These are phyloP conservation scores for Xylota segnis DNA, from an alignment of 2,888 invertebrate genomes.

Conservation along the genomic window DNA sequence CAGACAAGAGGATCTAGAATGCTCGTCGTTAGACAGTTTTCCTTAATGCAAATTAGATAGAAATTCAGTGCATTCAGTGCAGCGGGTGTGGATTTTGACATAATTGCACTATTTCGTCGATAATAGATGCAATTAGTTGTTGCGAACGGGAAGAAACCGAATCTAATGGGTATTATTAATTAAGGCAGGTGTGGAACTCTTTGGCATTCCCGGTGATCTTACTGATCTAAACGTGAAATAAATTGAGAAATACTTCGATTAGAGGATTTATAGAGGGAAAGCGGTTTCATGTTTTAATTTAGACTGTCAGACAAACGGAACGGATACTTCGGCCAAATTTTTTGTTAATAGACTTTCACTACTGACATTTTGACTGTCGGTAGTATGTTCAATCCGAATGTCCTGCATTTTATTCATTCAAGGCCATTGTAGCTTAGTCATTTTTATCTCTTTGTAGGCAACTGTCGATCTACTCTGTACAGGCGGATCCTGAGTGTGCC, in stretches of 20 bases:
- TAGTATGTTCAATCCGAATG: too few species aligned
- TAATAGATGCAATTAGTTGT: constrained; percentile 45
- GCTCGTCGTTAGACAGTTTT: constrained; percentile 28
- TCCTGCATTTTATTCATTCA: too few species aligned
- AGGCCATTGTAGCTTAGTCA: too few species aligned
- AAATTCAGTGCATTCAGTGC: constrained; percentile 36
- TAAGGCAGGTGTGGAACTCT: constrained; percentile 33
- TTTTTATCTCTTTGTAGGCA: too few species aligned
- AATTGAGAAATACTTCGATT: not conserved
- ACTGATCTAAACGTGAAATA: not conserved
- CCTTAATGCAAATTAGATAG: constrained; percentile 58
- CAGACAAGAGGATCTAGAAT: constrained; percentile 11
- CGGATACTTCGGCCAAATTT: too few species aligned
- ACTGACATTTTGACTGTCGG: too few species aligned
- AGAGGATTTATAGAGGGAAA: too few species aligned
- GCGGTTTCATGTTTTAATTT: too few species aligned
- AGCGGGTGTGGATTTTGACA: constrained; percentile 43
- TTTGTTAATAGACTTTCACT: too few species aligned
- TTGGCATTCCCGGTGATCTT: not conserved
- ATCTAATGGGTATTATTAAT: constrained; percentile 23
- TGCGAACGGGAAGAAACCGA: constrained; percentile 14
- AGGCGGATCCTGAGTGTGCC: too few species aligned
- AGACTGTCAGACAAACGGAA: too few species aligned
- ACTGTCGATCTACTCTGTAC: too few species aligned
- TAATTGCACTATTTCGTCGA: constrained; percentile 53